Conservation (phyloP, 2,113 vertebrate genomes). For the Xyliphius kryptos region DNA sequence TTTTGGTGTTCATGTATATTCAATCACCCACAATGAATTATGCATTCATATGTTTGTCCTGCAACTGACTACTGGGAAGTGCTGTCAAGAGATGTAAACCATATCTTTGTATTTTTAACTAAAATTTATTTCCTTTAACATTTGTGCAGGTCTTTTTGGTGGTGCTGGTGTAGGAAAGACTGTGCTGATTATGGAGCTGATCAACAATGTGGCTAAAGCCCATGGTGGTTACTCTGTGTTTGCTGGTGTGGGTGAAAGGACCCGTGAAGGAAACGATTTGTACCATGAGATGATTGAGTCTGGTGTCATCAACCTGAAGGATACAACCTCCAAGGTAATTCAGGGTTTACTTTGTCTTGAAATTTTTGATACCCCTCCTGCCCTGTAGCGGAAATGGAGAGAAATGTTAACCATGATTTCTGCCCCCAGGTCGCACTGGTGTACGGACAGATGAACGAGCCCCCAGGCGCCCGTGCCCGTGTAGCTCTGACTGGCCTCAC, state of each 20-base stretch:
- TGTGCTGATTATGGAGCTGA: conserved; percentile 95
- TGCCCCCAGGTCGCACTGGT: conserved; percentile 83
- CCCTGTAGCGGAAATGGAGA: too few relatives aligned
- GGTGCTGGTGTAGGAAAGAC: conserved; percentile 96
- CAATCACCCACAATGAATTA: too few relatives aligned
- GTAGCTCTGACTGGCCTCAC: conserved; percentile 91
- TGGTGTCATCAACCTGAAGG: conserved; percentile 97
- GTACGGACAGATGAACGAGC: conserved; percentile 98
- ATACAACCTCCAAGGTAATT: conserved; percentile 92
- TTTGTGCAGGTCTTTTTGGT: conserved; percentile 79
- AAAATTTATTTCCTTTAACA: too few relatives aligned
- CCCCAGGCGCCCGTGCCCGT: conserved; percentile 89
- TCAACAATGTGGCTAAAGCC: conserved; percentile 97
- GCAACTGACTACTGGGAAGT: too few relatives aligned
- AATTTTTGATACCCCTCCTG: too few relatives aligned
- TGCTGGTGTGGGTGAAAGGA: conserved; percentile 91
- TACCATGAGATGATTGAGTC: conserved; percentile 99
- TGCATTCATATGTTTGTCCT: too few relatives aligned
- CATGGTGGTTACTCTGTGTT: conserved; percentile 97
- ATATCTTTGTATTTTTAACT: too few relatives aligned
- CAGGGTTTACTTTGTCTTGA: too few relatives aligned
- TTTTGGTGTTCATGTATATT: too few relatives aligned
- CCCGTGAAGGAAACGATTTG: conserved; percentile 93
- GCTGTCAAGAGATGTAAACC: too few relatives aligned
- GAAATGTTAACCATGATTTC: not conserved